Evolutionary conservation across 2,113 vertebrate genomes (phyloP).

Genomic region (Cephalopterus ornatus): DNA sequence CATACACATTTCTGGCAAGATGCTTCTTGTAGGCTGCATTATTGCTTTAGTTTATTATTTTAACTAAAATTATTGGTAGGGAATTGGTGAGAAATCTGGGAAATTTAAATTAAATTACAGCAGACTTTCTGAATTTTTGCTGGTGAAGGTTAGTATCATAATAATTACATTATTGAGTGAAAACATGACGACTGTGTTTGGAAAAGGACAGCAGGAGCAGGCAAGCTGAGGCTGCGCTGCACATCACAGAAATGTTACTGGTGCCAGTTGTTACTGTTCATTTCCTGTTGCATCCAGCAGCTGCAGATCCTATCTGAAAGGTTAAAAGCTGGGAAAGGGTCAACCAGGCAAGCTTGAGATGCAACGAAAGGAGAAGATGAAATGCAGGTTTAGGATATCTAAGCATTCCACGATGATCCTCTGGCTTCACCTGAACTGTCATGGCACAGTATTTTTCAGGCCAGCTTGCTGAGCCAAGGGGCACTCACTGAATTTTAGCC

Average conservation of each 20-base stretch:
- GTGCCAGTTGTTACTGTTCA: neutral
- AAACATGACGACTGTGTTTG: neutral
- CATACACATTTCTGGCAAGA: neutral
- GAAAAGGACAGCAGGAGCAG: neutral
- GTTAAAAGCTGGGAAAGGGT: neutral
- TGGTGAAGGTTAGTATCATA: neutral
- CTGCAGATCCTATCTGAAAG: neutral
- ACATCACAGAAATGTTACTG: neutral
- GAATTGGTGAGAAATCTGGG: neutral
- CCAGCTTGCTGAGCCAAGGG: neutral
- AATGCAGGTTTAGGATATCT: neutral
- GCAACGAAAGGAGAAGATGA: neutral
- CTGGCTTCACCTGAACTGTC: neutral
- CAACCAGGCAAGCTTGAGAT: neutral
- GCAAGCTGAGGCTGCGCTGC: neutral
- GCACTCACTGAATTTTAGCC: neutral
- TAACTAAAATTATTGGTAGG: neutral
- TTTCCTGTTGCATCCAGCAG: constrained; percentile 14
- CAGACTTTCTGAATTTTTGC: neutral
- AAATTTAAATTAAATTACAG: neutral
- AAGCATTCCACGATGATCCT: neutral
- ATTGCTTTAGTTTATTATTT: neutral
- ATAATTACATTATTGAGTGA: neutral
- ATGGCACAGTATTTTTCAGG: neutral
- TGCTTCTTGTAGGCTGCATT: neutral